Percentiles rank a stretch among this genome's conserved stretches.
Evolutionary conservation across 2,888 invertebrate species (phyloP).

Genomic region (Calameuta filiformis): DNA sequence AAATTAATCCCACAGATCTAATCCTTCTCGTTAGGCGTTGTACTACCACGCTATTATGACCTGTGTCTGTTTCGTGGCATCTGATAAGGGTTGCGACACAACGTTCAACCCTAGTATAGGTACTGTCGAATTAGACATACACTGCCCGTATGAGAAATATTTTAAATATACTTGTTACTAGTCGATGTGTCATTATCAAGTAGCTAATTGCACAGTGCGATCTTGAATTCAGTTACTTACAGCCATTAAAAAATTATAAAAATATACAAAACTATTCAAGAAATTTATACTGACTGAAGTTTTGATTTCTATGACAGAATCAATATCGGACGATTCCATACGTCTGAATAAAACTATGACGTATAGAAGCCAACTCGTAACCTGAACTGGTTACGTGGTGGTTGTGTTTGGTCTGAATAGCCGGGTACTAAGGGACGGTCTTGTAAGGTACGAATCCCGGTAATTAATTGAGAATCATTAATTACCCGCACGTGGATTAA

Average conservation of each 20-base stretch:
- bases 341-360: background rate
- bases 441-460: background rate
- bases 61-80: constrained; percentile 7
- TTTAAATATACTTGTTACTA: background rate
- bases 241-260: too few relatives aligned
- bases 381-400: background rate
- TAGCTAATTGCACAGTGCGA: background rate
- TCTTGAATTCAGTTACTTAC: too few relatives aligned
- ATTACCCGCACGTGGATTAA: background rate
- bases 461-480: background rate
- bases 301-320: background rate
- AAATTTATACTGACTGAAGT: background rate
- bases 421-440: background rate
- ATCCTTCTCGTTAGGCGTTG: constrained; percentile 42
- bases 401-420: background rate
- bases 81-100: background rate
- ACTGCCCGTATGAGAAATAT: background rate
- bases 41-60: constrained; percentile 32
- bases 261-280: too few relatives aligned
- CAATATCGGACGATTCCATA: background rate
- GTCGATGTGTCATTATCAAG: background rate
- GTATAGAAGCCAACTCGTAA: background rate
- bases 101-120: background rate
- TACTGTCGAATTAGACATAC: background rate
- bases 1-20: constrained; percentile 45